Conservation (phyloP, 1,140 invertebrate species). For the Drosophila orosa region DNA sequence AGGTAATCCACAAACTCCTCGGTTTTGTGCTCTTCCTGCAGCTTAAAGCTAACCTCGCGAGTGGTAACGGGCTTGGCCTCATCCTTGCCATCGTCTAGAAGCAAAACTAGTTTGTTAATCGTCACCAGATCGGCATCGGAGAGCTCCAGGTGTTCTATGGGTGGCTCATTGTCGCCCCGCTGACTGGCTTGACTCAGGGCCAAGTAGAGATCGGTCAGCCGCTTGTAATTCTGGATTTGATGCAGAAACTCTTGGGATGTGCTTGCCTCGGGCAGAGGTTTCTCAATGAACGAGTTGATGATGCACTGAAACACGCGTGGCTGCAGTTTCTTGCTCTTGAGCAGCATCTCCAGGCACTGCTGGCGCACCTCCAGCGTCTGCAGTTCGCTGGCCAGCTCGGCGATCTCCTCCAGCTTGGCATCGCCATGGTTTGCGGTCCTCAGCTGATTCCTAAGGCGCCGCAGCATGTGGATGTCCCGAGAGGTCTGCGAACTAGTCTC, state of each 20-base stretch:
- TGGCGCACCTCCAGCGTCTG: constrained; percentile 90
- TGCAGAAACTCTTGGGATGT: constrained; percentile 35
- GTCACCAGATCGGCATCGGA: constrained; percentile 75
- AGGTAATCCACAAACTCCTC: constrained; percentile 79
- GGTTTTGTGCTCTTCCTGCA: constrained; percentile 49
- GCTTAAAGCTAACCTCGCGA: constrained; percentile 64
- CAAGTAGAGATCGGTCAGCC: constrained; percentile 70
- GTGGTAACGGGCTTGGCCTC: constrained; percentile 28
- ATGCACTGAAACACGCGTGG: constrained; percentile 70
- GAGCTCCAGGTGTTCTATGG: constrained; percentile 60
- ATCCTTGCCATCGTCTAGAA: constrained; percentile 45
- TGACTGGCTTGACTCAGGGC: constrained; percentile 29
- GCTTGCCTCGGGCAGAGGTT: not conserved
- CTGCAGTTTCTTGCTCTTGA: constrained; percentile 85
- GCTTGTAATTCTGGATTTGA: constrained; percentile 72
- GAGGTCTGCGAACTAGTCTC: constrained; percentile 94
- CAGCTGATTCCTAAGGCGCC: constrained; percentile 90
- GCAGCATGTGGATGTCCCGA: constrained; percentile 93
- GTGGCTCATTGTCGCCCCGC: constrained; percentile 30
- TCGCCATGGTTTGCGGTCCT: constrained; percentile 85
- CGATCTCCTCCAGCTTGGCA: constrained; percentile 62
- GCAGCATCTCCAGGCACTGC: constrained; percentile 90
- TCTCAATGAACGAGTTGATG: constrained; percentile 51
- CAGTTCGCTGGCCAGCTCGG: constrained; percentile 87
- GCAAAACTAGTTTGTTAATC: constrained; percentile 77